Evolutionary conservation across 2,797 vertebrate genomes (phyloP).

Genomic region (Sebastes steindachneri): DNA sequence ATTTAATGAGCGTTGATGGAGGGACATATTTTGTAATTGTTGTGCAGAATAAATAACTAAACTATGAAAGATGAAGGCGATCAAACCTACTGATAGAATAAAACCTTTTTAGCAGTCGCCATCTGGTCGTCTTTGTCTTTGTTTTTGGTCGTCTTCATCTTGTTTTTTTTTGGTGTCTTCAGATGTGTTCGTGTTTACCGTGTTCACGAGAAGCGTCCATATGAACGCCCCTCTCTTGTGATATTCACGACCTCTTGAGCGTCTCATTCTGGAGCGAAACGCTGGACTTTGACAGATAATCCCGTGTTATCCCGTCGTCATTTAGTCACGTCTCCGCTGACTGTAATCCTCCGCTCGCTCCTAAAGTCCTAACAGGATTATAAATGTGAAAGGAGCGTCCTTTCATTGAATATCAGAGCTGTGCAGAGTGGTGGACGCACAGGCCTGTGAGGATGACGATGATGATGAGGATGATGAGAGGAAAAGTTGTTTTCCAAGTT

Average conservation of each 20-base stretch:
- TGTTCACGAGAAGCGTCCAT: too few species aligned
- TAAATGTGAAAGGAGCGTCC: neutral
- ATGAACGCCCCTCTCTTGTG: too few species aligned
- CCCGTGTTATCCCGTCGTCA: neutral
- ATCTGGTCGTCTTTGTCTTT: too few species aligned
- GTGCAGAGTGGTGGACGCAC: neutral
- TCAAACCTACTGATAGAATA: too few species aligned
- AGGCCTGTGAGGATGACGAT: neutral
- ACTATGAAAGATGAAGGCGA: too few species aligned
- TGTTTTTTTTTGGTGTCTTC: too few species aligned
- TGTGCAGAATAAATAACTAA: too few species aligned
- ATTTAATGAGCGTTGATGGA: too few species aligned
- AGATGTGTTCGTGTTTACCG: too few species aligned
- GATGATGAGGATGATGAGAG: neutral
- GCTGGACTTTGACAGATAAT: too few species aligned
- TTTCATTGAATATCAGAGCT: neutral
- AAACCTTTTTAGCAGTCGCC: neutral
- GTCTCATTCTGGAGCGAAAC: neutral
- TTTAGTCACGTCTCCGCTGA: neutral
- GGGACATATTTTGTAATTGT: too few species aligned
- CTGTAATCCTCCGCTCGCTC: slow-evolving; percentile 3
- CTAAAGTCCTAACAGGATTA: slow-evolving; percentile 15
- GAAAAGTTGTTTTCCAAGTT: neutral
- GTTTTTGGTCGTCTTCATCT: too few species aligned
- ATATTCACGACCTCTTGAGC: neutral